phyloP scores from a whole-genome alignment of 2,113 vertebrate species.

The Tupaia tana region DNA sequence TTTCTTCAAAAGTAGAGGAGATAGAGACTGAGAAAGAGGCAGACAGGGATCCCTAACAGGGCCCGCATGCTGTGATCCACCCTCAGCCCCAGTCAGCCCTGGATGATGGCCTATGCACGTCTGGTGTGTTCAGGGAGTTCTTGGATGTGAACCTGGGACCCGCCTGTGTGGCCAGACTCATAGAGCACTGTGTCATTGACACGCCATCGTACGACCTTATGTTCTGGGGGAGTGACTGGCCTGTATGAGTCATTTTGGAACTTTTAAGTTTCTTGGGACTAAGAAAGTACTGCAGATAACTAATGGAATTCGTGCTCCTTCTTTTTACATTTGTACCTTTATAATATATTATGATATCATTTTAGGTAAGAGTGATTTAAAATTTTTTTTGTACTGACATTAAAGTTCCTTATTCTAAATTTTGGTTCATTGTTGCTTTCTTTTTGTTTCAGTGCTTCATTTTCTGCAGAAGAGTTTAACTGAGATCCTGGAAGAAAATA shows the following conservation, averaged over 20 bases:
- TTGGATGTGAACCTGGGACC: no score
- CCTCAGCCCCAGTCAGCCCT: no score
- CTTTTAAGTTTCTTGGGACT: neutral
- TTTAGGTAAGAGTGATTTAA: neutral
- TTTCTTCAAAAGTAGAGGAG: no score
- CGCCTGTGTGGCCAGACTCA: no score
- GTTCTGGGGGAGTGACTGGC: conserved; percentile 39
- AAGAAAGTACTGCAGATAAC: neutral
- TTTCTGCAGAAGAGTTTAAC: conserved; percentile 91
- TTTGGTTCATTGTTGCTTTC: conserved; percentile 10
- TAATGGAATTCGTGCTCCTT: neutral
- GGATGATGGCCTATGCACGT: no score
- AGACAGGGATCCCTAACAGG: no score
- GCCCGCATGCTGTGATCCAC: no score
- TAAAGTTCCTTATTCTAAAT: neutral
- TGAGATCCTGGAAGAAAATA: conserved; percentile 91
- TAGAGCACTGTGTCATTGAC: no score
- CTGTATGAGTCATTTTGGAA: conserved; percentile 29
- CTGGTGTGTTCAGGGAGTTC: no score
- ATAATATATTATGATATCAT: neutral
- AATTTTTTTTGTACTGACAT: conserved; percentile 16
- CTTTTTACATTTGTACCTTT: neutral
- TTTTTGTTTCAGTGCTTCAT: conserved; percentile 89
- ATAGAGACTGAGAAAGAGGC: no score
- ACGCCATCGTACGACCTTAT: no score